Evolutionary conservation across 64 coral and sea anemone genomes (phyloP).

Genomic region (Anthopleura sola): DNA sequence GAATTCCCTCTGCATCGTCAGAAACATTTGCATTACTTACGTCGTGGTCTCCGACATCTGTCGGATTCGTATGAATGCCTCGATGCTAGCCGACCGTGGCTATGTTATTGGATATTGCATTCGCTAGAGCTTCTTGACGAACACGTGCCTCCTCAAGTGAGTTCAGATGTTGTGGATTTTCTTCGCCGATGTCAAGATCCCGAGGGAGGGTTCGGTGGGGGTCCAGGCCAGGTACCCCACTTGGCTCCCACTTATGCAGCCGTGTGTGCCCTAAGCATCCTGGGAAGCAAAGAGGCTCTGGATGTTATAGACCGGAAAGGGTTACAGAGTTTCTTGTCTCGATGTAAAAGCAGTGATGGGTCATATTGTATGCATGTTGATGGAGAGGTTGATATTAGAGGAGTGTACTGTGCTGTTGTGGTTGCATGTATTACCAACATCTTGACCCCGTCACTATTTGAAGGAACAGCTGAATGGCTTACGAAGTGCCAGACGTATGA

Average conservation of each 20-base stretch:
- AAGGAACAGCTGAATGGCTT: constrained; percentile 92
- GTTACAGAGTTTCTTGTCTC: constrained; percentile 70
- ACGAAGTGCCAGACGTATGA: constrained; percentile 93
- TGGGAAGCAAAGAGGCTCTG: constrained; percentile 80
- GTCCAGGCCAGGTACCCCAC: constrained; percentile 84
- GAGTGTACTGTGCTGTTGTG: constrained; percentile 92
- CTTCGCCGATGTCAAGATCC: constrained; percentile 84
- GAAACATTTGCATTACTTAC: constrained; percentile 72
- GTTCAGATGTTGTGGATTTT: constrained; percentile 66
- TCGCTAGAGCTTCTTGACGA: constrained; percentile 81
- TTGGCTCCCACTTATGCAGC: constrained; percentile 96
- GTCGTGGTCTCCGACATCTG: constrained; percentile 61
- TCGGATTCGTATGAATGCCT: constrained; percentile 88
- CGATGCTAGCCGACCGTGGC: constrained; percentile 93
- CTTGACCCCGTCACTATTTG: constrained; percentile 73
- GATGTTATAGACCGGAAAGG: constrained; percentile 71
- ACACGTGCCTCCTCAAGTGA: constrained; percentile 52
- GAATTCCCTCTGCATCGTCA: constrained; percentile 56
- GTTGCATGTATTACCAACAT: constrained; percentile 75
- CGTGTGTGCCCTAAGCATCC: constrained; percentile 80
- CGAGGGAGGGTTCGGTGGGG: constrained; percentile 83
- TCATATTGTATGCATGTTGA: constrained; percentile 92
- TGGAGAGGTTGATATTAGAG: constrained; percentile 97
- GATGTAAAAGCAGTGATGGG: constrained; percentile 74
- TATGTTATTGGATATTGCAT: constrained; percentile 98